These are phyloP conservation scores for Rhopalosiphum padi DNA, from an alignment of 1,140 invertebrate species.

Conservation along the genomic window DNA sequence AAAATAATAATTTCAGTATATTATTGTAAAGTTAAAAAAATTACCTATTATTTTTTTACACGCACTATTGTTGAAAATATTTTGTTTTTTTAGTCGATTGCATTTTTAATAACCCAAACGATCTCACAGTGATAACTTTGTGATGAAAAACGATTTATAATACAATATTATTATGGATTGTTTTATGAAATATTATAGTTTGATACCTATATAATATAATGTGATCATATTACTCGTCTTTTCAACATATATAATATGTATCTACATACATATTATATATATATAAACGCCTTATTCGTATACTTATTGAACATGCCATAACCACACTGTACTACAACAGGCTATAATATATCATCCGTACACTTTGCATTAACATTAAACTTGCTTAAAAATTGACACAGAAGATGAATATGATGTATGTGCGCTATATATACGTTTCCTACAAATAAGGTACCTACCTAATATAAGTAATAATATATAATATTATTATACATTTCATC, in stretches of 20 bases:
- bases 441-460: not conserved
- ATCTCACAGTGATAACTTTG: not conserved
- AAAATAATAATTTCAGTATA: not conserved
- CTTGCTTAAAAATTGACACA: not conserved
- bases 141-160: not conserved
- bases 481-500: not conserved
- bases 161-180: not conserved
- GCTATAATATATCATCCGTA: not conserved
- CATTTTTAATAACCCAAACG: not conserved
- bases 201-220: not conserved
- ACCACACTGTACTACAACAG: not conserved
- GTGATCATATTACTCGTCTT: not conserved
- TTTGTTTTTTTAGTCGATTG: not conserved
- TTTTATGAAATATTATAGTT: slow-evolving; percentile 21
- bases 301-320: not conserved
- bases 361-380: not conserved
- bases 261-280: not conserved
- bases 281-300: not conserved
- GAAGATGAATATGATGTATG: not conserved
- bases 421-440: not conserved
- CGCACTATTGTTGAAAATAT: not conserved
- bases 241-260: not conserved
- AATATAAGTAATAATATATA: not conserved
- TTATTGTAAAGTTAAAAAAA: not conserved
- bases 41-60: not conserved